Evolutionary conservation across 1,140 invertebrate species (phyloP).

Genomic region (Tyrophagus putrescentiae): DNA sequence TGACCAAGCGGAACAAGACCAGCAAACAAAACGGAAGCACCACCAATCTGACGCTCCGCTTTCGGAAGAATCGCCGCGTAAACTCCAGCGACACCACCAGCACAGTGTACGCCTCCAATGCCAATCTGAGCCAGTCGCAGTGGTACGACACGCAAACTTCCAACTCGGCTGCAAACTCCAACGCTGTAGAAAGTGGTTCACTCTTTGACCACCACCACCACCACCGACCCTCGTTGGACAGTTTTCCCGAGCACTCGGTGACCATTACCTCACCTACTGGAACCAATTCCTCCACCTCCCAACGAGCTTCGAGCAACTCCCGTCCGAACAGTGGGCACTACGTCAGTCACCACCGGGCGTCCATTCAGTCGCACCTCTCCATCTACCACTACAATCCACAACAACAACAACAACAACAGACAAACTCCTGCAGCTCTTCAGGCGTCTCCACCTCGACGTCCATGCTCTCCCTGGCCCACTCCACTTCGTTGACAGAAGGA

Average conservation of each 20-base stretch:
- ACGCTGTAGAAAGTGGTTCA: background rate
- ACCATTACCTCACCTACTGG: too few relatives aligned
- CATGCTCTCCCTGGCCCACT: constrained; percentile 10
- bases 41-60: background rate
- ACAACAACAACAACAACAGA: constrained; percentile 50
- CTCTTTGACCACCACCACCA: background rate
- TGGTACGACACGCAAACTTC: constrained; percentile 5
- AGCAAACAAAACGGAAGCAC: background rate
- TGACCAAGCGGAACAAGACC: constrained; percentile 1
- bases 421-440: too few relatives aligned
- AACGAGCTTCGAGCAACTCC: too few relatives aligned
- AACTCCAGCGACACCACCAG: background rate
- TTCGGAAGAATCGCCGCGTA: background rate
- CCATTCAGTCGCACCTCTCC: constrained; percentile 18
- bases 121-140: constrained; percentile 9
- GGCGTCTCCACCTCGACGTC: too few relatives aligned
- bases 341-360: background rate
- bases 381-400: constrained; percentile 33
- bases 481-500: constrained; percentile 48
- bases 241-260: background rate
- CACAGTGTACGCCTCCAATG: constrained; percentile 1
- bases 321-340: constrained; percentile 18
- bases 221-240: background rate
- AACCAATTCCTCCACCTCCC: too few relatives aligned
- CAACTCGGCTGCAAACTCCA: background rate